phyloP scores from a whole-genome alignment of 2,888 invertebrate species.

The Nyleta sp. region DNA sequence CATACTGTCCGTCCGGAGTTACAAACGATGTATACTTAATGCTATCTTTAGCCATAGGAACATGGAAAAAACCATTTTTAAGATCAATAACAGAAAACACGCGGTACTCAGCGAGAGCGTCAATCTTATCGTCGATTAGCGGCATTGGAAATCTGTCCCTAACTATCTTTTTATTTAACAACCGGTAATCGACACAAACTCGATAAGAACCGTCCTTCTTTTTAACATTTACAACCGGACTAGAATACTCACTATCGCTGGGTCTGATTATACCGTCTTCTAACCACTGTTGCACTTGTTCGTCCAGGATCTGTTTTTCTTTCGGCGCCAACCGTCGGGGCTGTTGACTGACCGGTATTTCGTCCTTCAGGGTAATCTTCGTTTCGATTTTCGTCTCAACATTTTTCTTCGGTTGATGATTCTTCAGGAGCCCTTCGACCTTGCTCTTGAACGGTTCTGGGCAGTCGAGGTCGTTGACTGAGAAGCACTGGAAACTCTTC shows the following conservation, averaged over 20 bases:
- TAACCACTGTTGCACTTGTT: conserved; percentile 73
- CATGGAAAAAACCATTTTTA: neutral
- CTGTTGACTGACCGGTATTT: conserved; percentile 67
- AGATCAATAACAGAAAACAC: conserved; percentile 3
- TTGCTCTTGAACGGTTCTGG: conserved; percentile 3
- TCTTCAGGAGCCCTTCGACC: conserved; percentile 10
- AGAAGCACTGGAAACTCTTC: neutral
- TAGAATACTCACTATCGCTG: conserved; percentile 71
- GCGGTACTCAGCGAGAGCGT: neutral
- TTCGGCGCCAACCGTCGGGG: conserved; percentile 63
- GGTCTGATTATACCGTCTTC: conserved; percentile 69
- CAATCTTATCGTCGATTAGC: conserved; percentile 9
- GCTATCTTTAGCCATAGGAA: neutral
- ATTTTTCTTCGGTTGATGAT: neutral
- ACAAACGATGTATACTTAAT: conserved; percentile 1
- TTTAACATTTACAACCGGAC: conserved; percentile 60
- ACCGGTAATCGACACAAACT: conserved; percentile 30
- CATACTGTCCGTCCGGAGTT: conserved; percentile 5
- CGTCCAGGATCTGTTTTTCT: conserved; percentile 65
- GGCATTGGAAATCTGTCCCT: conserved; percentile 24
- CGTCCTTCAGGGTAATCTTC: conserved; percentile 71
- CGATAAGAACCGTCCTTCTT: conserved; percentile 38
- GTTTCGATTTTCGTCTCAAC: conserved; percentile 58
- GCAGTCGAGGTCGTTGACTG: neutral
- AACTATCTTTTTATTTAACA: conserved; percentile 14